phyloP scores from a whole-genome alignment of 2,888 invertebrate genomes.

The Dasypogon diadema region DNA sequence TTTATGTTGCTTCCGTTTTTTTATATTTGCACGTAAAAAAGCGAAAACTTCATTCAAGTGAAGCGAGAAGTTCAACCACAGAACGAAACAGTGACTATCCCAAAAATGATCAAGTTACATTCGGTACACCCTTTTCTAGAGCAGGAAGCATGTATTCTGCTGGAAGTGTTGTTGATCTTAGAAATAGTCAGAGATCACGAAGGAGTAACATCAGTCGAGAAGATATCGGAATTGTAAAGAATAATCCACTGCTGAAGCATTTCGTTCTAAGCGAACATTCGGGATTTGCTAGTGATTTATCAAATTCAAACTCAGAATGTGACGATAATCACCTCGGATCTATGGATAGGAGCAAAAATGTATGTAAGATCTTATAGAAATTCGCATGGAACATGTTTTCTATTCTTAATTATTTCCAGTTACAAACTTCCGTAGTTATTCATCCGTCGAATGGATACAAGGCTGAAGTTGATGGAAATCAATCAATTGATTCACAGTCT shows the following conservation, averaged over 20 bases:
- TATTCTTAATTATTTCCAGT: conserved; percentile 60
- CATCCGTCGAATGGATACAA: conserved; percentile 71
- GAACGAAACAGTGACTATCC: conserved; percentile 69
- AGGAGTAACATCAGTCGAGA: conserved; percentile 69
- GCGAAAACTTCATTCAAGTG: conserved; percentile 68
- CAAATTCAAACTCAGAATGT: conserved; percentile 76
- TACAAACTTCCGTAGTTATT: conserved; percentile 79
- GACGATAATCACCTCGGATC: conserved; percentile 65
- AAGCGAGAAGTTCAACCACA: conserved; percentile 63
- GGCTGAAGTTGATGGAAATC: conserved; percentile 57
- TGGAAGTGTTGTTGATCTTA: conserved; percentile 62
- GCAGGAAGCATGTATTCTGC: conserved; percentile 66
- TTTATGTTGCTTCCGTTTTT: conserved; percentile 88
- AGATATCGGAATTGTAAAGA: conserved; percentile 81
- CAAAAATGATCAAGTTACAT: conserved; percentile 68
- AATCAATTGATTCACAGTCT: conserved; percentile 62
- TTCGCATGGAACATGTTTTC: neutral
- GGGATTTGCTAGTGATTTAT: conserved; percentile 72
- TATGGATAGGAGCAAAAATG: conserved; percentile 64
- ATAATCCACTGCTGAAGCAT: conserved; percentile 79
- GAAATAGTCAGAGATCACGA: conserved; percentile 61
- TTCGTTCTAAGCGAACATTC: conserved; percentile 71
- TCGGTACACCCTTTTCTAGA: conserved; percentile 66
- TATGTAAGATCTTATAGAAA: conserved; percentile 59
- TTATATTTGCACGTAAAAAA: conserved; percentile 84